Conservation (phyloP, 1,140 invertebrate genomes). For the Sweltsa coloradensis region DNA sequence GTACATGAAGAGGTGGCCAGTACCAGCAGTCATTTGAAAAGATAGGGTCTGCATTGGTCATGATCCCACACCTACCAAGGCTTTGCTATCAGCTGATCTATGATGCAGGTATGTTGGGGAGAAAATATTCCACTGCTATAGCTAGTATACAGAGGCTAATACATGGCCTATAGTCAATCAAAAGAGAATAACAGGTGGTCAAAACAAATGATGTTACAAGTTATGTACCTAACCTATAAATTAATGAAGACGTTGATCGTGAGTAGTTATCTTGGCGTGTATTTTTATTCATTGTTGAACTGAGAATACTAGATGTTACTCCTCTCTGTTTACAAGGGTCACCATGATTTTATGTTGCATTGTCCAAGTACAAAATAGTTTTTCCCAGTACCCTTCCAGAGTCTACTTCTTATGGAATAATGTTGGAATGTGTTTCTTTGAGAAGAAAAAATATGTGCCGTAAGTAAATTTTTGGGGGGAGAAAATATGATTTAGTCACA, state of each 20-base stretch:
- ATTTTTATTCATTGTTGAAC: too few species aligned
- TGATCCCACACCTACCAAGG: conserved; percentile 50
- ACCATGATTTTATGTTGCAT: conserved; percentile 70
- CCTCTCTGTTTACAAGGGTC: conserved; percentile 36
- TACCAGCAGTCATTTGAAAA: conserved; percentile 69
- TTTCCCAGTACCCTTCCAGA: conserved; percentile 58
- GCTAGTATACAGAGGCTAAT: too few species aligned
- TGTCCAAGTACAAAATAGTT: conserved; percentile 74
- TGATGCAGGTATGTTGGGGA: conserved; percentile 58
- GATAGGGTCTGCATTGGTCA: conserved; percentile 68
- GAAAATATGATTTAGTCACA: too few species aligned
- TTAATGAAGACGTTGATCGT: too few species aligned
- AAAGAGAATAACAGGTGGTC: too few species aligned
- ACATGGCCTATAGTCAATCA: too few species aligned
- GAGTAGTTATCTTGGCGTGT: too few species aligned
- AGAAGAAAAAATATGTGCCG: conserved; percentile 83
- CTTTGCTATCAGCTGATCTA: conserved; percentile 67
- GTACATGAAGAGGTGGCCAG: conserved; percentile 62
- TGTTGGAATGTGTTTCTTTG: conserved; percentile 85
- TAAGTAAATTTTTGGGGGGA: conserved; percentile 41
- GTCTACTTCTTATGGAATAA: conserved; percentile 85
- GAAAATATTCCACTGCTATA: too few species aligned
- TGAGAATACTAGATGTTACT: too few species aligned
- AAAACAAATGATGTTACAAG: too few species aligned
- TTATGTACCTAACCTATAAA: too few species aligned